Evolutionary conservation across 2,797 vertebrate genomes (phyloP), one percentile per base, ranked within the genome.

Genomic region (Hydrocynus forskahlii): DNA sequence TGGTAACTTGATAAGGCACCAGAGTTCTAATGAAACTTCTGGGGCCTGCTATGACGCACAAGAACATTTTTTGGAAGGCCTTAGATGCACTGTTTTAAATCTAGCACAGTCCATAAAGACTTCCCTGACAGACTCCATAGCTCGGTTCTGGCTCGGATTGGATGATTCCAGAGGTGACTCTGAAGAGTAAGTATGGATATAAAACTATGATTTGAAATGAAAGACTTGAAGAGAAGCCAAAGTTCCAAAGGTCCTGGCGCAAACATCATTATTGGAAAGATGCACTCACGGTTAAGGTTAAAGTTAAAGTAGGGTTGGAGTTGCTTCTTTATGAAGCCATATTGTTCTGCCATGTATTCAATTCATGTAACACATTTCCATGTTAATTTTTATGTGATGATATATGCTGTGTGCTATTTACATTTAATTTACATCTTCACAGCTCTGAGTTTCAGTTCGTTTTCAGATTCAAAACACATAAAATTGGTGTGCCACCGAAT

Each of bases 41-140:
- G 21, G 25, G 29, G 14, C 63, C 70, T 59, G 55, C 55, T 40
- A 25, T 76, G 73, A 81, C 12, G 9, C 74, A 62, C 16, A 29
- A 60, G 25, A 43, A 81, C 62, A 81, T 76, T 60, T 29, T 81
- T 64, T 76, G 74, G 67, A 76, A 62, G 50, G 67, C 19, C 17
- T 19, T 23, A 40, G 54, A 54, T 14, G 59, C 50, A 19, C 43
- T 69, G 25, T 50, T 50, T 52, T 62, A 76, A 76, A 69, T 54
- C 35, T 2, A 3, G 13, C 54, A 8, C 52, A 29, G 79, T 60
- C 35, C 2, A 80, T 52, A 67, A 74, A n/a, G 40, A 14, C 43
- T 43, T 55, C 23, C 1, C 3, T 43, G 4, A 29, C 29, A 66
- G 25, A 29, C 13, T 79, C 59, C 60, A 55, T n/a, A 55, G 5